Percentiles rank a stretch among this genome's conserved stretches.
Evolutionary conservation across 23 tunicate species (phyloP).

Genomic region (Ciona savignyi): DNA sequence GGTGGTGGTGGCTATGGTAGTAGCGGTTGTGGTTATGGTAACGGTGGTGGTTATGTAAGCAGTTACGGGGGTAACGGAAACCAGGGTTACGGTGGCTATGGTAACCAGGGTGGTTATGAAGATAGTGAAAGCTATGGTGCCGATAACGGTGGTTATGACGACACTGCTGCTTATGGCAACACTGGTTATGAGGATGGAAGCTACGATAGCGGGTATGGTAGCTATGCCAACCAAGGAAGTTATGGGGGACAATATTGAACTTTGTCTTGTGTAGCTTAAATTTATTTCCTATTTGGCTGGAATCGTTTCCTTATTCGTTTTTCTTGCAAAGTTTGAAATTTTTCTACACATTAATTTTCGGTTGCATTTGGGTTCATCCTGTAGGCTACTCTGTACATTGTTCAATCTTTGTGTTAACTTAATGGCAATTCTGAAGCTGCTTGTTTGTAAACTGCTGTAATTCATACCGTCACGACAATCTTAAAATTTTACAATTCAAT

Average conservation of each 20-base stretch:
- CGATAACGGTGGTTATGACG: constrained; percentile 14
- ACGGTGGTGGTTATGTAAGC: constrained; percentile 22
- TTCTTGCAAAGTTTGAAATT: too few relatives aligned
- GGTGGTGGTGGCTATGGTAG: constrained; percentile 5
- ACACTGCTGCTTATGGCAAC: background rate
- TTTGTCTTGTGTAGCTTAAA: too few relatives aligned
- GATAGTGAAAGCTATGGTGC: constrained; percentile 19
- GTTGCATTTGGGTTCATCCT: too few relatives aligned
- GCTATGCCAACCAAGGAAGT: constrained; percentile 1
- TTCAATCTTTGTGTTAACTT: too few relatives aligned
- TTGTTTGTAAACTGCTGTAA: too few relatives aligned
- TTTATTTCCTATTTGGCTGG: too few relatives aligned
- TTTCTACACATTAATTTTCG: too few relatives aligned
- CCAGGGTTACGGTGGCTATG: constrained; percentile 22
- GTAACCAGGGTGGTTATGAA: constrained; percentile 3
- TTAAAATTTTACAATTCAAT: too few relatives aligned
- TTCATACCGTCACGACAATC: too few relatives aligned
- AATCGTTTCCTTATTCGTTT: too few relatives aligned
- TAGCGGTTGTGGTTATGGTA: constrained; percentile 1
- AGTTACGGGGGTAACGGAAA: constrained; percentile 27
- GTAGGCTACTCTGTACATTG: too few relatives aligned
- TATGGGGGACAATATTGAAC: background rate
- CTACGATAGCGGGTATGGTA: constrained; percentile 19
- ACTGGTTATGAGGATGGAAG: background rate
- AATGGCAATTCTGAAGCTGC: too few relatives aligned